phyloP scores from a whole-genome alignment of 2,797 vertebrate species.

The Rhynchotus rufescens region DNA sequence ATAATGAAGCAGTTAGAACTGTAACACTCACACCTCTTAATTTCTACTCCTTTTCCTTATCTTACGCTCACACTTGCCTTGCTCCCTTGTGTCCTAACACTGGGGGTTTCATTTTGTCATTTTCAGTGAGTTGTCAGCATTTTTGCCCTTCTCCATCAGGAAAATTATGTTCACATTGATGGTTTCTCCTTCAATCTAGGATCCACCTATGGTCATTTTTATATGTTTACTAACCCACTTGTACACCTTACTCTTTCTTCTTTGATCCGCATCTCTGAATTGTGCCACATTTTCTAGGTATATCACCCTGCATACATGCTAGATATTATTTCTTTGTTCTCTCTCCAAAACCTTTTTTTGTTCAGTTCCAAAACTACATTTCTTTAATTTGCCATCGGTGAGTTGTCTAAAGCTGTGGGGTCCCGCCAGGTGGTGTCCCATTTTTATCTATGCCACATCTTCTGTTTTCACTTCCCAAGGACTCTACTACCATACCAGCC shows the following conservation, averaged over 20 bases:
- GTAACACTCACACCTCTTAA: background rate
- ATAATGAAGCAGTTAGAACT: background rate
- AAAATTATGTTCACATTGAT: background rate
- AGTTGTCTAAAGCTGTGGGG: background rate
- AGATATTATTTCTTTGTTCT: background rate
- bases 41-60: background rate
- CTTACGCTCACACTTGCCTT: background rate
- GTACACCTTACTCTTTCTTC: background rate
- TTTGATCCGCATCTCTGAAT: background rate
- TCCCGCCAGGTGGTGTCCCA: background rate
- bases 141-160: background rate
- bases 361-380: accelerated
- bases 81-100: background rate
- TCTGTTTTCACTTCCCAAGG: background rate
- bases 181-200: background rate
- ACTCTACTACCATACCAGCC: background rate
- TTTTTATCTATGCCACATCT: accelerated
- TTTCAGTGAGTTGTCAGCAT: background rate
- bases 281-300: background rate
- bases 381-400: accelerated
- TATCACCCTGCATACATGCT: background rate
- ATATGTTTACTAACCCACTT: background rate
- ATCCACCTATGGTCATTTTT: background rate
- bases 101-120: background rate
- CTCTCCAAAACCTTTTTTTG: background rate